Conservation (phyloP, 2,888 invertebrate species). For the Ecliptopera silaceata region DNA sequence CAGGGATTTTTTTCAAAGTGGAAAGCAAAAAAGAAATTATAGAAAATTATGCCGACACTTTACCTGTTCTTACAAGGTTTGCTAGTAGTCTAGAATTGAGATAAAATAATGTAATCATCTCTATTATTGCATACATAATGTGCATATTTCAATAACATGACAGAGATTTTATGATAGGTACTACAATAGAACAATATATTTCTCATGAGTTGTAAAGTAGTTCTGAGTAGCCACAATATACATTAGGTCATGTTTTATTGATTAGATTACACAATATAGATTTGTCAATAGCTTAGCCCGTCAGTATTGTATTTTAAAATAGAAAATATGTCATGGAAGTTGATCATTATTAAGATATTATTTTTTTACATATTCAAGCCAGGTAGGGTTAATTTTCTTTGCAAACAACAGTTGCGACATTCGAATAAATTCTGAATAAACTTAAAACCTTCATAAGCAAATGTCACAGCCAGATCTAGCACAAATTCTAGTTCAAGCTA, state of each 20-base stretch:
- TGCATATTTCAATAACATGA: not conserved
- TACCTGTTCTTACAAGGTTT: conserved; percentile 66
- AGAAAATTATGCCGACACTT: conserved; percentile 52
- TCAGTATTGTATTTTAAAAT: no score
- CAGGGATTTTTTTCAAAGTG: conserved; percentile 40
- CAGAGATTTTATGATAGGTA: not conserved
- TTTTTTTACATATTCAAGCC: no score
- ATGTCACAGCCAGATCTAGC: no score
- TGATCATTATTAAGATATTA: not conserved
- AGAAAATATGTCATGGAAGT: not conserved
- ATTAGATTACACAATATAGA: no score
- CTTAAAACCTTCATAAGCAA: no score
- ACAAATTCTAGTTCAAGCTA: no score
- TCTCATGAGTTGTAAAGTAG: not conserved
- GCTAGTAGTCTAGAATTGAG: conserved; percentile 65
- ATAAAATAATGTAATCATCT: conserved; percentile 44
- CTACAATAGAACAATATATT: not conserved
- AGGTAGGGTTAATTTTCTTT: no score
- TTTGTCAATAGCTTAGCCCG: no score
- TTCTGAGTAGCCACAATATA: not conserved
- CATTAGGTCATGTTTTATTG: no score
- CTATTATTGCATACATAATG: not conserved
- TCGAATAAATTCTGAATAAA: no score
- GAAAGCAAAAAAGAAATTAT: conserved; percentile 58
- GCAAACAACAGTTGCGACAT: no score